Base-by-base conservation (phyloP, 2,113 vertebrate species). In the Cranoglanis bouderius region DNA sequence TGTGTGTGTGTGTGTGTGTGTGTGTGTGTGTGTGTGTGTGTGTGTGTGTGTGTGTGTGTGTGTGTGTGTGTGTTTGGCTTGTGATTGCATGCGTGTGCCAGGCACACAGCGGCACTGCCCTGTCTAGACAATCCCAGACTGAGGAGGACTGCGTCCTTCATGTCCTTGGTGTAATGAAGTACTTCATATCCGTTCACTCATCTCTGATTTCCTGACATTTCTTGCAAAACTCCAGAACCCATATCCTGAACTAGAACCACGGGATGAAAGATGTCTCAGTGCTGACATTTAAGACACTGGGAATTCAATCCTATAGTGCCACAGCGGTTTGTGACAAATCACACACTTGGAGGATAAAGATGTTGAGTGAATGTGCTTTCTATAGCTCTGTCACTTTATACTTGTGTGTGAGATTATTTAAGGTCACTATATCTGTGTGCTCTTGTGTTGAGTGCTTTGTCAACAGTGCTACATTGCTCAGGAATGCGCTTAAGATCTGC, bases 201-300 rank as follows among this genome's bases (percentile, higher is more conserved):
- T 29, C 83, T 85, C 86, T 10, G 43, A 59, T 43, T 85, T 88
- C 83, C 89, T 63, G 82, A n/a, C 24, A 38, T 82, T 90, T 82
- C 82, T 26, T 70, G 51, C 53, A 63, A 74, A 85, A 82, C 75
- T 74, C 51, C 83, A 40, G 84, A 63, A 82, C 55, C 72, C 67
- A 77, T 83, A 78, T 90, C 86, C 87, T 86, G 67, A 77, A 43
- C 19, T 49, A 77, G 65, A 77, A 72, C 43, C 12, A 4, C 6
- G 21, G 65, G 77, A 24, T 65, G 77, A 83, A 70, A 82, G 82
- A 83, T 55, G 57, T 84, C 24, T 38, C 53, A 61, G 8, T 14
- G 7, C 77, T 75, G 87, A 38, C 61, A 85, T 85, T 72, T 26
- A 74, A 61, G 16, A 88, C 75, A 51, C 67, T 6, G 51, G 46